Percentiles rank a stretch among this genome's conserved stretches.
These are phyloP conservation scores for Lordiphosa collinella DNA, from an alignment of 1,140 invertebrate genomes.

Conservation along the genomic window DNA sequence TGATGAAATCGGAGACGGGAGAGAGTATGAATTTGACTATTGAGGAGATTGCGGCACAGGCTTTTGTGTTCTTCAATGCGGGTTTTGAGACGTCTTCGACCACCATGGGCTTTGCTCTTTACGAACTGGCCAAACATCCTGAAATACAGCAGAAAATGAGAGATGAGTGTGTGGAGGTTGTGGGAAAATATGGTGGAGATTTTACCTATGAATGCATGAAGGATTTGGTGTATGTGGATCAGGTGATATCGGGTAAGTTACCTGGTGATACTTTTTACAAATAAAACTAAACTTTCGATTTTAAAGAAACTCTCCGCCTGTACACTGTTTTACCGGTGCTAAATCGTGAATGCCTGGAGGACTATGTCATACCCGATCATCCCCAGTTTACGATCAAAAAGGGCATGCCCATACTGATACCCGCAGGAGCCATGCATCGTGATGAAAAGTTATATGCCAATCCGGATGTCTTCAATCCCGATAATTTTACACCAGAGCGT, in stretches of 20 bases:
- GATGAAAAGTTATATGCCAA: slow-evolving; percentile 81
- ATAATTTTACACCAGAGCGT: slow-evolving; percentile 83
- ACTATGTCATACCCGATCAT: slow-evolving; percentile 78
- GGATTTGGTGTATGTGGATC: slow-evolving; percentile 82
- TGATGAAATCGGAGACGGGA: slow-evolving; percentile 53
- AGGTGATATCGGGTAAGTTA: slow-evolving; percentile 79
- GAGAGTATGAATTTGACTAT: slow-evolving; percentile 49
- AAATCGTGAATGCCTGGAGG: slow-evolving; percentile 71
- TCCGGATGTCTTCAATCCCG: slow-evolving; percentile 84
- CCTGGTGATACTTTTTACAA: background rate
- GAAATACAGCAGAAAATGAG: slow-evolving; percentile 81
- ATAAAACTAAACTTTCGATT: background rate
- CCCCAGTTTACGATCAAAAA: slow-evolving; percentile 69
- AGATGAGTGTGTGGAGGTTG: slow-evolving; percentile 81
- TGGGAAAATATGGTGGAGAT: slow-evolving; percentile 75
- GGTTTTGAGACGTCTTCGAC: slow-evolving; percentile 84
- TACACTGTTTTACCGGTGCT: slow-evolving; percentile 80
- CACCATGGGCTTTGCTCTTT: slow-evolving; percentile 81
- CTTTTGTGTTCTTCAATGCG: slow-evolving; percentile 82
- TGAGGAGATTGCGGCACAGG: slow-evolving; percentile 80
- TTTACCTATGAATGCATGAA: slow-evolving; percentile 81
- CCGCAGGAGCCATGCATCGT: slow-evolving; percentile 64
- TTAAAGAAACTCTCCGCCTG: slow-evolving; percentile 63
- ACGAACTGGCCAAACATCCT: slow-evolving; percentile 81
- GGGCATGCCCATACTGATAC: slow-evolving; percentile 56